Conservation (phyloP, 2,888 invertebrate genomes). For the Leistus spinibarbis region DNA sequence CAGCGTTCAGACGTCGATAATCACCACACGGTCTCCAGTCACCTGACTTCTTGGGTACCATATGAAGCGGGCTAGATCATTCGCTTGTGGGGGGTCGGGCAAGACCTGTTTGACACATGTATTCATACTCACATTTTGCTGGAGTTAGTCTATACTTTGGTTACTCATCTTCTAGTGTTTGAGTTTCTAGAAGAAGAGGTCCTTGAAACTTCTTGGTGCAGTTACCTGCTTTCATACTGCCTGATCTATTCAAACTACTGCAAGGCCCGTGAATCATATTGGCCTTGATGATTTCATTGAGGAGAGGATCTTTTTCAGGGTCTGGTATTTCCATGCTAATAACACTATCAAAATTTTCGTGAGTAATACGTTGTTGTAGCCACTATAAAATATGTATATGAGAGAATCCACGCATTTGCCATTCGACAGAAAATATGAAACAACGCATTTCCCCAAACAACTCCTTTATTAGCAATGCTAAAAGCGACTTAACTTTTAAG, state of each 20-base stretch:
- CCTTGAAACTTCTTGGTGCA: conserved; percentile 45
- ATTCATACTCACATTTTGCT: neutral
- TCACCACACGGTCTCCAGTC: conserved; percentile 52
- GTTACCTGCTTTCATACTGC: conserved; percentile 46
- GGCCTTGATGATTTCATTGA: conserved; percentile 46
- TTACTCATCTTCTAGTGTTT: conserved; percentile 46
- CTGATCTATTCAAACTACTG: conserved; percentile 44
- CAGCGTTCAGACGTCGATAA: too few relatives aligned
- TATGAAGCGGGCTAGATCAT: conserved; percentile 49
- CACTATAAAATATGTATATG: conserved; percentile 49
- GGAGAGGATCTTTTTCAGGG: conserved; percentile 45
- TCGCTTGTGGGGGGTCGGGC: conserved; percentile 42
- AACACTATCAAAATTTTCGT: conserved; percentile 49
- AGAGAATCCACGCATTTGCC: conserved; percentile 48
- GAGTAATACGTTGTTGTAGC: conserved; percentile 46
- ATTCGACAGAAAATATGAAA: conserved; percentile 49
- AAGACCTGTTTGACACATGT: too few relatives aligned
- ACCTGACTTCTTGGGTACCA: conserved; percentile 48
- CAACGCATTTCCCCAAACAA: conserved; percentile 47
- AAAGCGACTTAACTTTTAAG: conserved; percentile 45
- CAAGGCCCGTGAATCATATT: conserved; percentile 54
- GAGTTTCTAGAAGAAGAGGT: conserved; percentile 43
- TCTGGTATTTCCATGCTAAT: conserved; percentile 51
- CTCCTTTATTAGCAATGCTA: conserved; percentile 43
- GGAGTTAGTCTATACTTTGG: conserved; percentile 43